Percentiles rank a stretch among this genome's conserved stretches.
These are phyloP conservation scores for Misgurnus mizolepis DNA, from an alignment of 2,113 vertebrate genomes.

Conservation along the genomic window DNA sequence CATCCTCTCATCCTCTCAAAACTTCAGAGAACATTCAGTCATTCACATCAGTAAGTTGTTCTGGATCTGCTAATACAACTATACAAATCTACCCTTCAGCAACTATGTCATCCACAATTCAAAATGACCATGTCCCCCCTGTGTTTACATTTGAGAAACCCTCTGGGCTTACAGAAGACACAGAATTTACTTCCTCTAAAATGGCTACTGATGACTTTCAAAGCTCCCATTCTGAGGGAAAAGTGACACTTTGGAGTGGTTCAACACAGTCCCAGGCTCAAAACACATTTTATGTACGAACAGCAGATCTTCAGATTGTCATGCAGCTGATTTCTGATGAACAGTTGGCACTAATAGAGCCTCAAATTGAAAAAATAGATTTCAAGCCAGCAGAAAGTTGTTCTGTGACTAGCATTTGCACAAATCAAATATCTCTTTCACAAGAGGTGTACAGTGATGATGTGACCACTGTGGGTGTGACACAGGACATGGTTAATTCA, in stretches of 20 bases:
- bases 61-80: conserved; percentile 52
- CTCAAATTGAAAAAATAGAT: conserved; percentile 66
- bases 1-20: conserved; percentile 29
- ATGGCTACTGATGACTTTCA: conserved; percentile 10
- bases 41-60: conserved; percentile 33
- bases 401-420: neutral
- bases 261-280: conserved; percentile 55
- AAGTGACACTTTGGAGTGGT: conserved; percentile 51
- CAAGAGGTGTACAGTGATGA: conserved; percentile 3
- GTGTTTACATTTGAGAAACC: conserved; percentile 29
- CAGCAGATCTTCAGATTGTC: conserved; percentile 75
- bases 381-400: conserved; percentile 13
- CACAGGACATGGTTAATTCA: neutral
- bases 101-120: conserved; percentile 7
- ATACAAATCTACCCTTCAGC: conserved; percentile 53
- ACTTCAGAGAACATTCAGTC: conserved; percentile 47
- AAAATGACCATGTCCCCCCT: conserved; percentile 7
- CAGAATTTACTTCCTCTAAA: neutral
- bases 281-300: conserved; percentile 71
- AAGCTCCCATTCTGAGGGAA: conserved; percentile 16
- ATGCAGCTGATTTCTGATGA: conserved; percentile 77
- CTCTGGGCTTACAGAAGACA: conserved; percentile 6
- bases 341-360: conserved; percentile 73
- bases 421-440: conserved; percentile 15
- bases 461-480: neutral